phyloP scores from a whole-genome alignment of 53 echinoderm and acorn worm species.

The Arbacia lixula region DNA sequence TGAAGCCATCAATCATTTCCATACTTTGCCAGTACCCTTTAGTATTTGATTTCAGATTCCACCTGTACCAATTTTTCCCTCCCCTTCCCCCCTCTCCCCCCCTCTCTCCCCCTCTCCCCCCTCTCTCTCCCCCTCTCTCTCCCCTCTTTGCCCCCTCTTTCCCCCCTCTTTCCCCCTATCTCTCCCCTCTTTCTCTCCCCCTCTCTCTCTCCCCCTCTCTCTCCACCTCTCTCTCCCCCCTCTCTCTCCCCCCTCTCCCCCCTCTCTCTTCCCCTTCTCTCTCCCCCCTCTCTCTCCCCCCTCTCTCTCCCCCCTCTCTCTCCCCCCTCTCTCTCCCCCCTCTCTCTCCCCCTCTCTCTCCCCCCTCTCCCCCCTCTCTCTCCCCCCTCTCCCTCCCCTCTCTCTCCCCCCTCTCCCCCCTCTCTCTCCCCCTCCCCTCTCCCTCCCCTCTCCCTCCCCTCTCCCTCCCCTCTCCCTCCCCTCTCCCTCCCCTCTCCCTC shows the following conservation, averaged over 20 bases:
- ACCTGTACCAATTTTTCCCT: too few relatives aligned
- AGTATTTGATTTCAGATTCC: too few relatives aligned
- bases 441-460: too few relatives aligned
- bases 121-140: neutral
- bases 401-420: neutral
- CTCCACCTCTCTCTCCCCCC: neutral
- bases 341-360: slow-evolving; percentile 27
- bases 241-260: neutral
- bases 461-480: too few relatives aligned
- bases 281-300: neutral
- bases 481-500: too few relatives aligned
- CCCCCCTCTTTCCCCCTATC: neutral
- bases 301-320: neutral
- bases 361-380: neutral
- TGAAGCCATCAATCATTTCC: too few relatives aligned
- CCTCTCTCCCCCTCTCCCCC: too few relatives aligned
- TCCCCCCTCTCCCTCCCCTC: neutral
- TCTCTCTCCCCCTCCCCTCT: neutral
- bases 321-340: slow-evolving; percentile 1
- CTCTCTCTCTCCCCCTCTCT: slow-evolving; percentile 30
- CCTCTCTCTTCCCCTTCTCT: neutral
- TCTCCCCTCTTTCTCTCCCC: neutral
- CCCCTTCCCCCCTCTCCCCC: too few relatives aligned
- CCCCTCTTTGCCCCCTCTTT: neutral
- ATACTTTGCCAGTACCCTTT: too few relatives aligned